A percentile compares a stretch with the other conserved stretches of the same genome.
phyloP scores from a whole-genome alignment of 2,888 invertebrate species.

The Lingula anatina region DNA sequence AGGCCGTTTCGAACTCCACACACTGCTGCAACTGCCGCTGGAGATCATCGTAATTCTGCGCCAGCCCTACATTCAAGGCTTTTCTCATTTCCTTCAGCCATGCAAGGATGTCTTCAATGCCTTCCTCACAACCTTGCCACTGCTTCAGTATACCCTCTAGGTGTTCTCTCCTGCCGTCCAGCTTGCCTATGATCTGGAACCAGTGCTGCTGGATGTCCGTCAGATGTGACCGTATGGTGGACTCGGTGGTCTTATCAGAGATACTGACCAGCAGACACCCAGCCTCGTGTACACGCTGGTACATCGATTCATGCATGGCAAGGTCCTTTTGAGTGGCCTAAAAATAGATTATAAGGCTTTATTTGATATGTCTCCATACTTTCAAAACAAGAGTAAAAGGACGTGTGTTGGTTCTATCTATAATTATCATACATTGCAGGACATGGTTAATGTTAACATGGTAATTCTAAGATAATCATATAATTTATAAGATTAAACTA shows the following conservation, averaged over 20 bases:
- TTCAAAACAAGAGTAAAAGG: too few species aligned
- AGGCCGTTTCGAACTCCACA: slow-evolving; percentile 34
- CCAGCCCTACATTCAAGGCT: slow-evolving; percentile 24
- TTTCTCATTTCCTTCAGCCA: slow-evolving; percentile 40
- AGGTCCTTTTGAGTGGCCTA: slow-evolving; percentile 35
- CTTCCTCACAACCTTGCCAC: slow-evolving; percentile 43
- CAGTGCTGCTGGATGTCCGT: slow-evolving; percentile 28
- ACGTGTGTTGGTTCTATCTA: too few species aligned
- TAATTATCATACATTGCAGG: too few species aligned
- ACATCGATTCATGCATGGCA: slow-evolving; percentile 30
- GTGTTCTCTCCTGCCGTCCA: slow-evolving; percentile 26
- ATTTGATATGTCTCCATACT: too few species aligned
- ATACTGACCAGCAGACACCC: slow-evolving; percentile 28
- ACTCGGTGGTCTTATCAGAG: slow-evolving; percentile 24
- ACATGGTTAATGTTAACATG: too few species aligned
- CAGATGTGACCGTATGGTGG: slow-evolving; percentile 22
- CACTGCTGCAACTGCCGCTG: slow-evolving; percentile 19
- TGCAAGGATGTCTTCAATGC: slow-evolving; percentile 36
- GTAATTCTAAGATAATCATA: too few species aligned
- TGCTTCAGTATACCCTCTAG: slow-evolving; percentile 29
- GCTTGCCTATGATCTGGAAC: slow-evolving; percentile 21
- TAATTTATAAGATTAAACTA: too few species aligned
- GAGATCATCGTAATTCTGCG: slow-evolving; percentile 36
- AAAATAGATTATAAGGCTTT: too few species aligned
- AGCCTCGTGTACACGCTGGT: slow-evolving; percentile 30